phyloP scores from a whole-genome alignment of 1,140 invertebrate genomes.

The Copidosoma floridanum region DNA sequence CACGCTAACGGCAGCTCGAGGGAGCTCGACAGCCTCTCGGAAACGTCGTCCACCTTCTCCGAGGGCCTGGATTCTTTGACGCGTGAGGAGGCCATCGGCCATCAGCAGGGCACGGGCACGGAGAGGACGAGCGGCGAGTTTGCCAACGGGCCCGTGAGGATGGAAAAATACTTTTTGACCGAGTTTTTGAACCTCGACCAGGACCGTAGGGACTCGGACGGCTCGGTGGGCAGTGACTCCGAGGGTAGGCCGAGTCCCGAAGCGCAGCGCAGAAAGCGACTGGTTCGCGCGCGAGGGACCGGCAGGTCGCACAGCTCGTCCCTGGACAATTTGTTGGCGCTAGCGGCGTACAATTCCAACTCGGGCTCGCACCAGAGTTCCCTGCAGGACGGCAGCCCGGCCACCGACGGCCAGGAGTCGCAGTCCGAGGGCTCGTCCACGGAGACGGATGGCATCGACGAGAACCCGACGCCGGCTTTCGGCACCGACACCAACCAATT shows the following conservation, averaged over 20 bases:
- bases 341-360: constrained; percentile 55
- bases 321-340: constrained; percentile 69
- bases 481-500: constrained; percentile 72
- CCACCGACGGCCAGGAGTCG: constrained; percentile 46
- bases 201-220: constrained; percentile 72
- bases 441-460: constrained; percentile 76
- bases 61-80: constrained; percentile 73
- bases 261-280: constrained; percentile 71
- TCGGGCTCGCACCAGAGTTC: constrained; percentile 56
- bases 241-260: constrained; percentile 83
- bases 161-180: constrained; percentile 88
- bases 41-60: constrained; percentile 84
- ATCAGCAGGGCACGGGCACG: constrained; percentile 54
- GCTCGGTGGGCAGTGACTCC: constrained; percentile 80
- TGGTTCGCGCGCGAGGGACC: constrained; percentile 76
- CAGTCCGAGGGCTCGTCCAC: constrained; percentile 70
- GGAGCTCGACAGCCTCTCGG: constrained; percentile 74
- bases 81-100: constrained; percentile 56
- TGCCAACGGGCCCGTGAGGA: constrained; percentile 70
- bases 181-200: constrained; percentile 80
- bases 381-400: constrained; percentile 46
- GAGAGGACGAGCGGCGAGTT: constrained; percentile 66
- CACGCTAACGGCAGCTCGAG: constrained; percentile 45
- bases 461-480: constrained; percentile 62
- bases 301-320: constrained; percentile 77